Conservation (phyloP, 2,113 vertebrate genomes). For the Upupa epops region DNA sequence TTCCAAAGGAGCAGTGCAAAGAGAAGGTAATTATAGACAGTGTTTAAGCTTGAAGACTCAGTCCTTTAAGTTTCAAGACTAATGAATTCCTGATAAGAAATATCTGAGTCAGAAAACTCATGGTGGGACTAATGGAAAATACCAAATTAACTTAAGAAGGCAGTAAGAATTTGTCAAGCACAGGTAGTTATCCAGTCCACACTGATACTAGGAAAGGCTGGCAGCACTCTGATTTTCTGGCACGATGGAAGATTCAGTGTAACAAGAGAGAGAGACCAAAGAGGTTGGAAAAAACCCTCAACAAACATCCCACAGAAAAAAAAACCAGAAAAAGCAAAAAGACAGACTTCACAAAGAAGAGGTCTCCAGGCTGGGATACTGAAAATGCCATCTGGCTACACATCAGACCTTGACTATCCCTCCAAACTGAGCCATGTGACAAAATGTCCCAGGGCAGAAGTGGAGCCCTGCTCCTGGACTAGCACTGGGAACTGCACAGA, state of each 20-base stretch:
- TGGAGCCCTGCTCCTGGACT: not conserved
- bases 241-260: not conserved
- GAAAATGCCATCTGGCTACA: not conserved
- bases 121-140: not conserved
- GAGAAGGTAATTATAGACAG: not conserved
- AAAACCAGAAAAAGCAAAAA: not conserved
- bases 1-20: not conserved
- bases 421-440: not conserved
- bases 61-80: not conserved
- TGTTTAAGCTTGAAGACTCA: not conserved
- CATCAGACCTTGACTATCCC: not conserved
- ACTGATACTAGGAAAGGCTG: not conserved
- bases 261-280: not conserved
- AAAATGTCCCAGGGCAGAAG: not conserved
- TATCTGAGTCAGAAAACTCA: not conserved
- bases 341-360: not conserved
- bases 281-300: too few relatives aligned
- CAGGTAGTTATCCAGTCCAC: not conserved
- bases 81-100: not conserved
- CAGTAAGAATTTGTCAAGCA: not conserved
- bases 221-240: not conserved
- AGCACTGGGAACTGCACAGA: accelerated
- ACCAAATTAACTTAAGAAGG: not conserved
- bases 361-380: not conserved
- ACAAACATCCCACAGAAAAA: not conserved